phyloP scores from a whole-genome alignment of 2,797 vertebrate genomes.

The Loriculus beryllinus region DNA sequence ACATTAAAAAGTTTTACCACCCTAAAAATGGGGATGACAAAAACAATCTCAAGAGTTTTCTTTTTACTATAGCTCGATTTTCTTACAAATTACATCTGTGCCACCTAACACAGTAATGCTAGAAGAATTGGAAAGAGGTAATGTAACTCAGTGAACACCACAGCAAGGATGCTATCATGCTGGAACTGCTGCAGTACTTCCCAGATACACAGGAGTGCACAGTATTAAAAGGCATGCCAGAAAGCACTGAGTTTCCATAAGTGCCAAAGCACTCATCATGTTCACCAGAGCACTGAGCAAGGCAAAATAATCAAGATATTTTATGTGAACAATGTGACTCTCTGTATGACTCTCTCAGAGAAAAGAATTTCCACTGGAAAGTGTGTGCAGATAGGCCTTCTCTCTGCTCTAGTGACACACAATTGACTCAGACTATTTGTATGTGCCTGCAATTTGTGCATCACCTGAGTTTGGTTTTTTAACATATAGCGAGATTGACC shows the following conservation, averaged over 20 bases:
- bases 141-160: fast-evolving
- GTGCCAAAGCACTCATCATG: background rate
- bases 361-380: background rate
- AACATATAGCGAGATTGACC: fast-evolving
- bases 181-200: fast-evolving
- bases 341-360: background rate
- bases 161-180: background rate
- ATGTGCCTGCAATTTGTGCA: background rate
- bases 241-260: fast-evolving
- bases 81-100: background rate
- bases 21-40: background rate
- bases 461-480: background rate
- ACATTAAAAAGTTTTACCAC: background rate
- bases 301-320: background rate
- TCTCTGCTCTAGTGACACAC: background rate
- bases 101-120: fast-evolving
- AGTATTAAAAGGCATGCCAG: fast-evolving
- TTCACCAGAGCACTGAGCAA: background rate
- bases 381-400: background rate
- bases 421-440: background rate
- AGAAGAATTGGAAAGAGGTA: background rate
- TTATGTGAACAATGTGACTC: background rate
- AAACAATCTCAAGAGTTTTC: background rate
- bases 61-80: background rate
- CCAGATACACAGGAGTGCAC: fast-evolving